These are phyloP conservation scores for Cephus pygmeus DNA, from an alignment of 2,888 invertebrate species.

Conservation along the genomic window DNA sequence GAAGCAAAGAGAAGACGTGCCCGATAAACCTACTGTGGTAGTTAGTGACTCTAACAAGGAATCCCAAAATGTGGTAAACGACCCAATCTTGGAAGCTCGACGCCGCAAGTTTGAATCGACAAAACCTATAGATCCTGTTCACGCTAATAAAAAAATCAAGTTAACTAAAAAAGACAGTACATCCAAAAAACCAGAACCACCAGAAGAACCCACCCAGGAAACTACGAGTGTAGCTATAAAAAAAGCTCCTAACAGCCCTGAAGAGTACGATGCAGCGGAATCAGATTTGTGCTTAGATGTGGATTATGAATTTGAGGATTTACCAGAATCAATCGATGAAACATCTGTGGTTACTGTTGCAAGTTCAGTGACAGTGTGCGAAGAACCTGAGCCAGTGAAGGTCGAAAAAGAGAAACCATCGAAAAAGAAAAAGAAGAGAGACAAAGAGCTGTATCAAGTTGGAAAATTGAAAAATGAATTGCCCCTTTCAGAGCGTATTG, in stretches of 20 bases:
- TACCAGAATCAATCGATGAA: conserved; percentile 23
- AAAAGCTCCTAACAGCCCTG: conserved; percentile 16
- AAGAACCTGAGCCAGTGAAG: conserved; percentile 47
- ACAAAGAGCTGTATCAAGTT: conserved; percentile 67
- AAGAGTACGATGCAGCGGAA: conserved; percentile 25
- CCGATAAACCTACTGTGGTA: conserved; percentile 2
- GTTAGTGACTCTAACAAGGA: conserved; percentile 12
- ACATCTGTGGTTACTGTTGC: conserved; percentile 21
- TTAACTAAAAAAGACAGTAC: conserved; percentile 44
- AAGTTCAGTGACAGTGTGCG: conserved; percentile 30
- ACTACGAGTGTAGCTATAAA: neutral
- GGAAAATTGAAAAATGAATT: conserved; percentile 54
- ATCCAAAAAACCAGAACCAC: conserved; percentile 26
- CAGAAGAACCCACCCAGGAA: conserved; percentile 1
- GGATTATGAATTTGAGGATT: conserved; percentile 34
- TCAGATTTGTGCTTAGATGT: conserved; percentile 37
- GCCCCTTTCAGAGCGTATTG: conserved; percentile 54
- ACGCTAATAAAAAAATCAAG: conserved; percentile 68
- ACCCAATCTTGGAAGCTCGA: conserved; percentile 69
- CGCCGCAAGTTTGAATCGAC: conserved; percentile 69
- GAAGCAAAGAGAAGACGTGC: conserved; percentile 34
- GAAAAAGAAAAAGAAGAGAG: conserved; percentile 66
- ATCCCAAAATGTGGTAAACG: conserved; percentile 34
- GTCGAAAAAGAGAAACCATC: conserved; percentile 54
- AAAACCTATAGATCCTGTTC: conserved; percentile 63